Percentiles rank a stretch among this genome's conserved stretches.
These are phyloP conservation scores for Bombylius discolor DNA, from an alignment of 2,888 invertebrate species.

Conservation along the genomic window DNA sequence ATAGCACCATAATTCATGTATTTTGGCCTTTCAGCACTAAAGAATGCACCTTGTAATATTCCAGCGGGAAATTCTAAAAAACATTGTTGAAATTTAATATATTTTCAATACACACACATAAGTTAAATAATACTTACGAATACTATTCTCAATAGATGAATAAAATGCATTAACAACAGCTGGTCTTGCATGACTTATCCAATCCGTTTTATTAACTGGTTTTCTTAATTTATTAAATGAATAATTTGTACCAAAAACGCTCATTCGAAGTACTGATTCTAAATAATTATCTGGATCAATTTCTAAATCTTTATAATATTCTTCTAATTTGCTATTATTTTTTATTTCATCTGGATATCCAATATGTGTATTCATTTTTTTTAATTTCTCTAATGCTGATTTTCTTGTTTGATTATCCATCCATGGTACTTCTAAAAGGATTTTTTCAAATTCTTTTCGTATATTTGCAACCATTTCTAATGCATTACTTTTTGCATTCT, in stretches of 20 bases:
- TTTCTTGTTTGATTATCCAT: constrained; percentile 76
- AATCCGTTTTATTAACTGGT: constrained; percentile 73
- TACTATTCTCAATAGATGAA: constrained; percentile 73
- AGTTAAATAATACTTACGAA: constrained; percentile 49
- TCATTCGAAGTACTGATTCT: constrained; percentile 62
- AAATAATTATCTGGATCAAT: constrained; percentile 57
- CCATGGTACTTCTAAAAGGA: constrained; percentile 72
- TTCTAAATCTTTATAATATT: constrained; percentile 65
- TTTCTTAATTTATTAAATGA: constrained; percentile 63
- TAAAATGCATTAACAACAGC: constrained; percentile 80
- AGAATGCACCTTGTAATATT: constrained; percentile 84
- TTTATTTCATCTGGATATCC: constrained; percentile 86
- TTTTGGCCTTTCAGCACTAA: constrained; percentile 72
- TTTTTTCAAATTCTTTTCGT: constrained; percentile 65
- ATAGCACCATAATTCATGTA: constrained; percentile 90
- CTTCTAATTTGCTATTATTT: constrained; percentile 63
- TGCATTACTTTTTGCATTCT: constrained; percentile 69
- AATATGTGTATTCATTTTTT: constrained; percentile 76
- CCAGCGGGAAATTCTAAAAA: constrained; percentile 82
- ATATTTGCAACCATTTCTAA: constrained; percentile 81
- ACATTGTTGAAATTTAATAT: background rate
- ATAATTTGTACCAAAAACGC: constrained; percentile 67
- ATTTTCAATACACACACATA: too few species aligned
- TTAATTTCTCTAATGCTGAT: constrained; percentile 66
- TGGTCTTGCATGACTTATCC: constrained; percentile 72